Evolutionary conservation across 2,113 vertebrate genomes (phyloP).

Genomic region (Podilymbus podiceps): DNA sequence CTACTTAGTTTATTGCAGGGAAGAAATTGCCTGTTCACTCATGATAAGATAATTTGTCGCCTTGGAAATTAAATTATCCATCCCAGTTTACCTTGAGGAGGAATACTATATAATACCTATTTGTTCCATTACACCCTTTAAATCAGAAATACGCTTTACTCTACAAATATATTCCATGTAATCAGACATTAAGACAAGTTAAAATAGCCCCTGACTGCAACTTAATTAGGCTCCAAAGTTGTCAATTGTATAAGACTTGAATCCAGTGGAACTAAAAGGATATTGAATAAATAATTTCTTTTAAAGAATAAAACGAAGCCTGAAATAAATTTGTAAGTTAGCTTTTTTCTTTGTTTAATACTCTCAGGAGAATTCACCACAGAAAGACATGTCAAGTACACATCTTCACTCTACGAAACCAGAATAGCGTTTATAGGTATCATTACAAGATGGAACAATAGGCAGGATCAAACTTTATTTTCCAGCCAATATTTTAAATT

Average conservation of each 20-base stretch:
- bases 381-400: neutral
- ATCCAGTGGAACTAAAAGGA: constrained; percentile 21
- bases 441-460: neutral
- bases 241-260: constrained; percentile 15
- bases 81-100: constrained; percentile 66
- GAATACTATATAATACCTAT: constrained; percentile 64
- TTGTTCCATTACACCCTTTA: constrained; percentile 63
- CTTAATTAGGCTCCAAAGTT: constrained; percentile 36
- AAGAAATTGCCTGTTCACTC: constrained; percentile 72
- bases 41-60: constrained; percentile 76
- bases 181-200: constrained; percentile 55
- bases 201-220: constrained; percentile 38
- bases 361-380: neutral
- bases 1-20: constrained; percentile 70
- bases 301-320: neutral
- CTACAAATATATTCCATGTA: constrained; percentile 46
- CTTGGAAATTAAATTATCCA: constrained; percentile 77
- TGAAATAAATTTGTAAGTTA: neutral
- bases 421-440: neutral
- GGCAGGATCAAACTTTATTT: neutral
- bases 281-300: constrained; percentile 37
- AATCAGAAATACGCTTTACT: constrained; percentile 53
- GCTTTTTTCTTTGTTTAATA: neutral
- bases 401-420: neutral
- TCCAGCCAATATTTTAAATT: neutral